A percentile compares a stretch with the other conserved stretches of the same genome.
phyloP scores from a whole-genome alignment of 2,888 invertebrate genomes.

The Drosophila rubida region DNA sequence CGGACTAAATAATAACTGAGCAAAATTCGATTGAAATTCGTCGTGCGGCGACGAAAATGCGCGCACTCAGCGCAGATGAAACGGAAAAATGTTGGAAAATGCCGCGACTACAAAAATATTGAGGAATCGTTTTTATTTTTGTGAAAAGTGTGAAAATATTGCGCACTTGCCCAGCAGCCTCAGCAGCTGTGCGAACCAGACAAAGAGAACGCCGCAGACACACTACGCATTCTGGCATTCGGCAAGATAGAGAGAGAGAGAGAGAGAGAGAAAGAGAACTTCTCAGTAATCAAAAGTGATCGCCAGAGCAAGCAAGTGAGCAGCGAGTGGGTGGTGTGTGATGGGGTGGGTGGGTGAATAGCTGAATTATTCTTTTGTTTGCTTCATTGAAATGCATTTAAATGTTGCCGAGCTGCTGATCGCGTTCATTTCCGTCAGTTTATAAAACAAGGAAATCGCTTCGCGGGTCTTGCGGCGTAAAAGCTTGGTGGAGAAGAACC shows the following conservation, averaged over 20 bases:
- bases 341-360: conserved; percentile 11
- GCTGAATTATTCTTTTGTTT: conserved; percentile 47
- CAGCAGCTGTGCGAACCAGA: conserved; percentile 31
- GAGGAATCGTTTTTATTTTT: conserved; percentile 78
- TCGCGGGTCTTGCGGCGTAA: conserved; percentile 35
- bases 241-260: conserved; percentile 13
- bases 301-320: conserved; percentile 41
- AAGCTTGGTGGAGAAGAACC: conserved; percentile 61
- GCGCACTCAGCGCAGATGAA: conserved; percentile 37
- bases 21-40: conserved; percentile 63
- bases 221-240: conserved; percentile 5
- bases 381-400: conserved; percentile 55
- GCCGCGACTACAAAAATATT: conserved; percentile 69
- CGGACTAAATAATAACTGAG: conserved; percentile 80
- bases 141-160: conserved; percentile 81
- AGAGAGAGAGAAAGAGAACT: conserved; percentile 6
- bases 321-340: conserved; percentile 13
- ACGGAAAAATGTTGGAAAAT: conserved; percentile 48
- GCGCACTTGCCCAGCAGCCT: conserved; percentile 68
- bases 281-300: conserved; percentile 5
- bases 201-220: conserved; percentile 29
- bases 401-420: conserved; percentile 33
- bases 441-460: conserved; percentile 64
- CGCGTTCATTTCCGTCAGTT: conserved; percentile 62
- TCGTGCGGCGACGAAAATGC: conserved; percentile 49